These are phyloP conservation scores for Rhea americana DNA, from an alignment of 2,113 vertebrate genomes.

Conservation along the genomic window DNA sequence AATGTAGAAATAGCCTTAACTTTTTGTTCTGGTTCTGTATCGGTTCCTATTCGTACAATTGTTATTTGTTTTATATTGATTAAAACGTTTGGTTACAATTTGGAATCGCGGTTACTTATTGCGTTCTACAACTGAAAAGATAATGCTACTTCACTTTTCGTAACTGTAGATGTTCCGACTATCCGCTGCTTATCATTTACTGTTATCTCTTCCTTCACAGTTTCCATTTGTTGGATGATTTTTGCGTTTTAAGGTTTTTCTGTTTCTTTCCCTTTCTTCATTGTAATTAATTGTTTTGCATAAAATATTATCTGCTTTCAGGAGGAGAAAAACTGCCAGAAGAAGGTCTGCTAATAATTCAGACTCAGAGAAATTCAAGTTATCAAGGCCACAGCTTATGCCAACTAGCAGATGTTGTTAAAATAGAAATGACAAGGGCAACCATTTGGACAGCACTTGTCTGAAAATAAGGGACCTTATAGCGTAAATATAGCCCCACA, in stretches of 20 bases:
- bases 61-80: neutral
- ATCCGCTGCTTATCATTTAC: neutral
- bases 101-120: neutral
- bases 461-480: constrained; percentile 6
- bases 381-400: constrained; percentile 24
- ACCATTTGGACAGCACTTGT: constrained; percentile 7
- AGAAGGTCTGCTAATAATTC: constrained; percentile 10
- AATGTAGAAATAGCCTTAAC: constrained; percentile 32
- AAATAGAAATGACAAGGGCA: constrained; percentile 18
- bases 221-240: neutral
- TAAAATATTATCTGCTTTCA: neutral
- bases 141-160: neutral
- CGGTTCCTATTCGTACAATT: neutral
- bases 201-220: neutral
- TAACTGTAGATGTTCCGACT: neutral
- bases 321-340: neutral
- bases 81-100: neutral
- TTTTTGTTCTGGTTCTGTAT: neutral
- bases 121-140: neutral
- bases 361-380: neutral
- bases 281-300: neutral
- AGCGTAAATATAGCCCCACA: neutral
- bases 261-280: neutral
- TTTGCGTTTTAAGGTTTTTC: neutral
- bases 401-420: constrained; percentile 16